Evolutionary conservation across 2,888 invertebrate species (phyloP), one percentile per base, ranked within the genome.

Genomic region (Criorhina ranunculi): DNA sequence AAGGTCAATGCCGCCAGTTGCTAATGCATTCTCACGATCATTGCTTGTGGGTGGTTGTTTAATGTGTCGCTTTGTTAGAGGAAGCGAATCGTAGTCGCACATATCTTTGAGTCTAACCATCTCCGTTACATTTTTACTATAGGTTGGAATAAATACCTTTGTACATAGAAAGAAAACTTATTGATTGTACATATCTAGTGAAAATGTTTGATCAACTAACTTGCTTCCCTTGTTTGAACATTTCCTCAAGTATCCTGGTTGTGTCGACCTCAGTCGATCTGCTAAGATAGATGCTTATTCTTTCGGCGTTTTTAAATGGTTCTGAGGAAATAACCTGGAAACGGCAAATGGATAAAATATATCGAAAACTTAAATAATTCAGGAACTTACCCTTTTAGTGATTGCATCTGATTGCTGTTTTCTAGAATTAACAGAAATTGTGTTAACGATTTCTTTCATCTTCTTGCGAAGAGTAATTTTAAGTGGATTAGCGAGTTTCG

Each of bases 11-110:
- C 97, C 97, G 86, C 97, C 97, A 90, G 94, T 94, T 75, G 95
- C 93, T 64, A 97, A 90, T 69, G 97, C 97, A 91, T 97, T 95
- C 88, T 96, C 95, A 82, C 97, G 93, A 0, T 69, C 86, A 70
- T 95, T 95, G 17, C 93, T 92, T 70, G 94, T 92, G 8, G 93
- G 91, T 0, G 98, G 98, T 91, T 99, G 98, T 88, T 96, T 96
- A 69, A 99, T 99, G 66, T 97, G 96, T 95, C 98, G 98, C 88
- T 95, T 96, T 0, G 98, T 98, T 60, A 95, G 88, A 0, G 96
- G 96, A 73, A 98, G 92, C 8, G 89, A 93, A 62, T 95, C 93
- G 92, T 96, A 97, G 89, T 96, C 96, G 2, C 95, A 93, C 91
- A 96, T 93, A 7, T 96, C 96, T 12, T 94, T 91, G 49, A 97